Evolutionary conservation across 37 sponge, comb jelly and placozoan species (phyloP).

Genomic region (Tethya wilhelma): DNA sequence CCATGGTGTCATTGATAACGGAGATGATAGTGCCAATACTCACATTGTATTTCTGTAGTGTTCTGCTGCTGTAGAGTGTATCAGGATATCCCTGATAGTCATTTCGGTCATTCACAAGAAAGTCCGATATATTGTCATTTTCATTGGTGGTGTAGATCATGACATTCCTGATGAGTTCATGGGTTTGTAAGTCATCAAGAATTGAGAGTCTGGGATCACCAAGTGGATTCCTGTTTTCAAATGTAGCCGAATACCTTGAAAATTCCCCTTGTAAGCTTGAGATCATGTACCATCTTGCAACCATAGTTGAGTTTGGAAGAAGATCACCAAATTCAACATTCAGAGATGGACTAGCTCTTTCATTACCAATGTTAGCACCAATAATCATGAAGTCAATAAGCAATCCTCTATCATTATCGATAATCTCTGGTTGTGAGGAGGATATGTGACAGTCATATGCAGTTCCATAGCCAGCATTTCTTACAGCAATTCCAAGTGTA

Average conservation of each 20-base stretch:
- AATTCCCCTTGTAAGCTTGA: constrained; percentile 42
- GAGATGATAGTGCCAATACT: not conserved
- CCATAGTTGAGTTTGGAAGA: constrained; percentile 18
- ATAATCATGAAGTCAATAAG: constrained; percentile 36
- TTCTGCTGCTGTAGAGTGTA: constrained; percentile 34
- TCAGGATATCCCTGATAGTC: constrained; percentile 10
- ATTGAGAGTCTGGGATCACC: constrained; percentile 40
- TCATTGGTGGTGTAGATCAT: constrained; percentile 1
- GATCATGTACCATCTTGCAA: constrained; percentile 37
- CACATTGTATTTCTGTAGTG: constrained; percentile 22
- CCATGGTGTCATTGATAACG: not conserved
- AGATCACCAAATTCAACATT: constrained; percentile 21
- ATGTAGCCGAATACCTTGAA: constrained; percentile 29
- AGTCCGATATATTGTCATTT: constrained; percentile 26
- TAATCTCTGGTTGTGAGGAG: constrained; percentile 49
- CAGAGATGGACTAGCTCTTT: constrained; percentile 30
- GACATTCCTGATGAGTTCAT: constrained; percentile 38
- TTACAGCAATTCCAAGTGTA: constrained; percentile 43
- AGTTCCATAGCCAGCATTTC: constrained; percentile 37
- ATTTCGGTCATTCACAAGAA: constrained; percentile 31
- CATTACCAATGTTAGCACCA: constrained; percentile 37
- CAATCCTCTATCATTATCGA: constrained; percentile 47
- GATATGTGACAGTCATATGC: constrained; percentile 14
- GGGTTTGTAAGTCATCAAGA: constrained; percentile 32
- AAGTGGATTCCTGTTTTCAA: constrained; percentile 35